phyloP scores from a whole-genome alignment of 2,113 vertebrate genomes.

The Xenotilapia leptura region DNA sequence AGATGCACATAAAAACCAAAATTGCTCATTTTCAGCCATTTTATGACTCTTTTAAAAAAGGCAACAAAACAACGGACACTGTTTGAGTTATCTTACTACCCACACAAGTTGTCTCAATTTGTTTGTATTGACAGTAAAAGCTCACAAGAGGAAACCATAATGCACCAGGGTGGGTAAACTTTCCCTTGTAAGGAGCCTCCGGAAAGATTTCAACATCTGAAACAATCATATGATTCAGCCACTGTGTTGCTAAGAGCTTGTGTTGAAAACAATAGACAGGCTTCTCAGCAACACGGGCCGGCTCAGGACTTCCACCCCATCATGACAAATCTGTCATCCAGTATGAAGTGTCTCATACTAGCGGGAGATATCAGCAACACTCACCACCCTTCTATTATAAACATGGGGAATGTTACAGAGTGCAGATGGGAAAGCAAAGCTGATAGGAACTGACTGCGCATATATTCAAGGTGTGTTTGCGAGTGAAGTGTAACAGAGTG shows the following conservation, averaged over 20 bases:
- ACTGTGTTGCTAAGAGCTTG: slow-evolving; percentile 57
- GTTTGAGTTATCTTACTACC: slow-evolving; percentile 10
- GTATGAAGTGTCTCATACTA: slow-evolving; percentile 1
- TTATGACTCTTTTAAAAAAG: slow-evolving; percentile 48
- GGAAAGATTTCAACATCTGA: slow-evolving; percentile 8
- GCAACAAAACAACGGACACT: slow-evolving; percentile 14
- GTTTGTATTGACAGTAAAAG: slow-evolving; percentile 26
- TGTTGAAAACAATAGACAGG: slow-evolving; percentile 53
- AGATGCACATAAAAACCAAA: slow-evolving; percentile 53
- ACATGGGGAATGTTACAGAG: slow-evolving; percentile 31
- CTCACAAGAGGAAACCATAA: slow-evolving; percentile 15
- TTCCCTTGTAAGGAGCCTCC: slow-evolving; percentile 39
- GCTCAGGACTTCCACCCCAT: slow-evolving; percentile 43
- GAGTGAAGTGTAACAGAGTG: not conserved
- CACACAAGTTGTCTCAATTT: slow-evolving; percentile 29
- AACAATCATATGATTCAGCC: slow-evolving; percentile 48
- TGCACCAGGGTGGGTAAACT: not conserved
- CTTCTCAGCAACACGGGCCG: slow-evolving; percentile 18
- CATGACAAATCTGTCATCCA: slow-evolving; percentile 51
- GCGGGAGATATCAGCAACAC: slow-evolving; percentile 28
- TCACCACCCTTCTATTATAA: slow-evolving; percentile 34
- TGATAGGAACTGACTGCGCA: not conserved
- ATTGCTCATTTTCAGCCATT: slow-evolving; percentile 29
- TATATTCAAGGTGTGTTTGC: not conserved
- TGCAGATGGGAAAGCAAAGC: not conserved